These are phyloP conservation scores for Antennarius striatus DNA, from an alignment of 2,113 vertebrate species.

Conservation along the genomic window DNA sequence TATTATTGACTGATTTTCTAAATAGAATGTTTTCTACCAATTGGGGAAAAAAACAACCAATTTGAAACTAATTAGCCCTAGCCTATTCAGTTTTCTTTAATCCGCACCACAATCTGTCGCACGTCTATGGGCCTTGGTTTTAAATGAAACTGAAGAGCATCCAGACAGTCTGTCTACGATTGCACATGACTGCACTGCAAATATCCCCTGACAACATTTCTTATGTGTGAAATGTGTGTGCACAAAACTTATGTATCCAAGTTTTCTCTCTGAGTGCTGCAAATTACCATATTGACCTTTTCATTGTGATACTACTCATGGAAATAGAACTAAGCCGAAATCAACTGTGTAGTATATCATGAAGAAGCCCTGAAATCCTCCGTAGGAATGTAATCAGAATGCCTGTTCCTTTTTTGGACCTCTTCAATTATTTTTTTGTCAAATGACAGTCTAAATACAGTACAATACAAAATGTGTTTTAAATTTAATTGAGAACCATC, in stretches of 20 bases:
- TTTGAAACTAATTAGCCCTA: background rate
- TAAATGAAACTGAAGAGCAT: too few relatives aligned
- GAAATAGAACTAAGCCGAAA: background rate
- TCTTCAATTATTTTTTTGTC: background rate
- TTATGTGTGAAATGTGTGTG: too few relatives aligned
- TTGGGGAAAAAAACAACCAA: background rate
- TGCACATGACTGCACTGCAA: too few relatives aligned
- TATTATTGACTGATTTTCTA: background rate
- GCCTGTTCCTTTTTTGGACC: background rate
- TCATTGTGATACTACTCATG: background rate
- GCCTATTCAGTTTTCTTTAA: background rate
- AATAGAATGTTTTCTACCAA: background rate
- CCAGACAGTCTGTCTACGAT: too few relatives aligned
- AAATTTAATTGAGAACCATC: background rate
- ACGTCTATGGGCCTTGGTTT: background rate
- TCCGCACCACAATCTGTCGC: background rate
- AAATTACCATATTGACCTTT: constrained; percentile 39
- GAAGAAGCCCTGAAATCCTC: constrained; percentile 9
- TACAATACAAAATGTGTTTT: too few relatives aligned
- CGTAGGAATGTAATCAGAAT: constrained; percentile 17
- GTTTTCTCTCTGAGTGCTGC: background rate
- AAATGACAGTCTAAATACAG: background rate
- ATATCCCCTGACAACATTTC: too few relatives aligned
- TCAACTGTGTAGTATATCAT: background rate
- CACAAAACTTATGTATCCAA: background rate